These are phyloP conservation scores for Eleutherodactylus coqui DNA, from an alignment of 2,797 vertebrate genomes.

Conservation along the genomic window DNA sequence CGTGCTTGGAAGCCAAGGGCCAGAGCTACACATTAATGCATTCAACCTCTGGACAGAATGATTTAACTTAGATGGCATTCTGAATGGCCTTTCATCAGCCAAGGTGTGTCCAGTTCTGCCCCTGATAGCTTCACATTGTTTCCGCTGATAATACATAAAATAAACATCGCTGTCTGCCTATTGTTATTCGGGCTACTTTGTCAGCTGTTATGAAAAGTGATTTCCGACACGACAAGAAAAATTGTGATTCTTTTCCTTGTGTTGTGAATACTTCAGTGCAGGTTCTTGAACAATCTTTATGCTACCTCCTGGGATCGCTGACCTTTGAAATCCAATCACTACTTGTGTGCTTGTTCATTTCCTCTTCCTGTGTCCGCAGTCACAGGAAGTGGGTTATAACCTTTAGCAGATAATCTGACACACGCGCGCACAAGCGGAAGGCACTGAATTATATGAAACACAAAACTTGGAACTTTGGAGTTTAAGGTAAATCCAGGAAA, in stretches of 20 bases:
- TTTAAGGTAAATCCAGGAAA: conserved; percentile 93
- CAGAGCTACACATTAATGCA: conserved; percentile 63
- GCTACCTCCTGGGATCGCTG: conserved; percentile 70
- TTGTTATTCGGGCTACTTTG: conserved; percentile 70
- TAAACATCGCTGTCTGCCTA: conserved; percentile 68
- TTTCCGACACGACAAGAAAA: conserved; percentile 70
- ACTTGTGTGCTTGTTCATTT: conserved; percentile 84
- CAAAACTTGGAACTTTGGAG: conserved; percentile 76
- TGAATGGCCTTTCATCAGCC: conserved; percentile 65
- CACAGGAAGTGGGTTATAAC: conserved; percentile 87
- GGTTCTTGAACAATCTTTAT: conserved; percentile 66
- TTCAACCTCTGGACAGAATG: conserved; percentile 62
- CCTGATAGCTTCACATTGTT: conserved; percentile 66
- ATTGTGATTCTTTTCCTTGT: conserved; percentile 68
- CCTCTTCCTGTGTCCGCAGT: conserved; percentile 91
- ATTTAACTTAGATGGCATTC: conserved; percentile 65
- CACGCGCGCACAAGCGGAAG: conserved; percentile 85
- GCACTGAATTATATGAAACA: conserved; percentile 91
- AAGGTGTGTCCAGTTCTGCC: conserved; percentile 64
- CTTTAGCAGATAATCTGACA: conserved; percentile 97
- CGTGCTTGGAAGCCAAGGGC: conserved; percentile 47
- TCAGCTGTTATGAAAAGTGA: conserved; percentile 77
- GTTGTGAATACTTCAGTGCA: conserved; percentile 68
- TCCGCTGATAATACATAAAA: conserved; percentile 66
- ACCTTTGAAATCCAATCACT: conserved; percentile 76